These are phyloP conservation scores for Germaria angustata DNA, from an alignment of 2,888 invertebrate genomes.

Conservation along the genomic window DNA sequence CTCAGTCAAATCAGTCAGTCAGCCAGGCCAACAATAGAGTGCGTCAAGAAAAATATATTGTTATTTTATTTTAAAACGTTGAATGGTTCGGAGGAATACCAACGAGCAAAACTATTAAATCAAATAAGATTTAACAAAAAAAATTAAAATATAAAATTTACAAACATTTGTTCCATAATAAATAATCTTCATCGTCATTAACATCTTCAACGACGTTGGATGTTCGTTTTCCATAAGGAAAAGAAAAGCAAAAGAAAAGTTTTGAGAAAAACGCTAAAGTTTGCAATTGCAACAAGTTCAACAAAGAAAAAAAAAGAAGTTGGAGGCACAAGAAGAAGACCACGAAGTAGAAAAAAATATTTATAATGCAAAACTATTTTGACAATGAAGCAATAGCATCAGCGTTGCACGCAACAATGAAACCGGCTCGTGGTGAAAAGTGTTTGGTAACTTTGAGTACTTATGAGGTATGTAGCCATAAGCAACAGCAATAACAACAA, in stretches of 20 bases:
- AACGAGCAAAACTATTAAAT: constrained; percentile 19
- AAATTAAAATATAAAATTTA: background rate
- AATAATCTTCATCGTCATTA: constrained; percentile 39
- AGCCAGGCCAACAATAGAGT: constrained; percentile 42
- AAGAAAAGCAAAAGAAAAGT: constrained; percentile 18
- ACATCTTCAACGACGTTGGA: background rate
- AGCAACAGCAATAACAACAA: constrained; percentile 24
- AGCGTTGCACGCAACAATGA: constrained; percentile 71
- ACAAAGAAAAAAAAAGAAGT: background rate
- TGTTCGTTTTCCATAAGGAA: constrained; percentile 20
- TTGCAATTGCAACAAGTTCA: constrained; percentile 18
- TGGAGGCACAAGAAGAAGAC: background rate
- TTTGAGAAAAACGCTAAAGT: constrained; percentile 21
- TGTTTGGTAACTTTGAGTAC: constrained; percentile 76
- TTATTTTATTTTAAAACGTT: constrained; percentile 57
- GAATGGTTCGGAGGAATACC: constrained; percentile 46
- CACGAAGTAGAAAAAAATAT: constrained; percentile 25
- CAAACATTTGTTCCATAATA: constrained; percentile 23
- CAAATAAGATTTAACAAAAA: background rate
- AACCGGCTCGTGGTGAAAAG: constrained; percentile 72
- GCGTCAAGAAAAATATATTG: constrained; percentile 52
- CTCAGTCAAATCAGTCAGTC: constrained; percentile 9
- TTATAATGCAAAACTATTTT: constrained; percentile 66
- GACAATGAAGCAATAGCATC: constrained; percentile 65
- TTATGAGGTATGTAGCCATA: constrained; percentile 72